Evolutionary conservation across 2,113 vertebrate genomes (phyloP), one percentile per base, ranked within the genome.

Genomic region (Malaclemys terrapin): DNA sequence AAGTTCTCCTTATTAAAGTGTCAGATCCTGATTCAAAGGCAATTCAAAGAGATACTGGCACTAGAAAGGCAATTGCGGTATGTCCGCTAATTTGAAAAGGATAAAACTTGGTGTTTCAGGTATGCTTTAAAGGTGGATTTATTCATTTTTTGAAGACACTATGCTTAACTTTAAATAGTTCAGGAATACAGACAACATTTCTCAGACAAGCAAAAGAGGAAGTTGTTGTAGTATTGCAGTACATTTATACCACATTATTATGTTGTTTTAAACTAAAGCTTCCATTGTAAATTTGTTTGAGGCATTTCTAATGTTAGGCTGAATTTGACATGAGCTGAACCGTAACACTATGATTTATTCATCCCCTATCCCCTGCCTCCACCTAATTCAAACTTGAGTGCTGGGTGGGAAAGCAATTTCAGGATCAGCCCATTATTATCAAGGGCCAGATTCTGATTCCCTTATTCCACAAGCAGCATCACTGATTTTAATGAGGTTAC

Each of bases 1-100:
- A 93, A 88, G 16, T 59, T 75, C 31, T 91, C 62, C 95, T 92
- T 82, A 53, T 78, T 89, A 82, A 85, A 91, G 53, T 92, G 87
- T 94, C 94, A 96, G 94, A 88, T 96, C 90, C 85, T 83, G 81
- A 96, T 94, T 96, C 92, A 95, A 94, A 97, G 85, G 79, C 53
- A 94, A 65, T 96, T 97, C 90, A 96, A 93, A 96, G 57, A 92
- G 54, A 53, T 85, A 59, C 75, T 65, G 93, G 38, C 72, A 89
- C 79, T 78, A 93, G 87, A 93, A 87, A 87, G 16, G 16, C 17
- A 1, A 95, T 93, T 95, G 45, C 86, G 10, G 94, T 93, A 88
- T 78, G 20, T 88, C 49, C 10, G 88, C 38, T 96, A 96, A 97
- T 95, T 35, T 84, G 88, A 87, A 91, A 92, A 80, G 10, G 14